Conservation (phyloP, 1,140 invertebrate species). For the Reticulitermes speratus region DNA sequence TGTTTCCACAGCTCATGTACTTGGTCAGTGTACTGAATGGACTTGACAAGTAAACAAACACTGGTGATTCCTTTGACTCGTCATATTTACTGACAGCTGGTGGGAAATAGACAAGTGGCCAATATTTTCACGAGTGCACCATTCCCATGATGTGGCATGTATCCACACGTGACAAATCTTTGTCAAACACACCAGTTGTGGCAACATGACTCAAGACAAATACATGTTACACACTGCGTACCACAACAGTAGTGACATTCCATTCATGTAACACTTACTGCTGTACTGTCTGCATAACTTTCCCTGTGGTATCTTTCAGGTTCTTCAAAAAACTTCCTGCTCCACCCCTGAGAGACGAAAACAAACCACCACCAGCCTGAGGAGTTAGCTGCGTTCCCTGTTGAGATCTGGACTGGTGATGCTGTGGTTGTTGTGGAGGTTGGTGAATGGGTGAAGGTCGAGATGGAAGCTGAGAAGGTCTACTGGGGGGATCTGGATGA, state of each 20-base stretch:
- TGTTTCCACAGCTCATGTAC: too few relatives aligned
- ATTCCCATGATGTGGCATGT: too few relatives aligned
- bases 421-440: constrained; percentile 45
- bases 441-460: constrained; percentile 41
- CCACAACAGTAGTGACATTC: background rate
- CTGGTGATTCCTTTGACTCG: too few relatives aligned
- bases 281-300: constrained; percentile 95
- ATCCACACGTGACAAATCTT: too few relatives aligned
- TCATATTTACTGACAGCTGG: too few relatives aligned
- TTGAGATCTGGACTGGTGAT: constrained; percentile 29
- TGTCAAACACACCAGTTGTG: too few relatives aligned
- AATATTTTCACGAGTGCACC: too few relatives aligned
- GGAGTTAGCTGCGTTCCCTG: background rate
- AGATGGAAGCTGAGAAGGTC: constrained; percentile 12
- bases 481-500: constrained; percentile 22
- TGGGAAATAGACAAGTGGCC: too few relatives aligned
- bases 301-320: constrained; percentile 92
- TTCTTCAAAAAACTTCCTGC: constrained; percentile 89
- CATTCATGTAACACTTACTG: constrained; percentile 64
- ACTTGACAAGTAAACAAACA: too few relatives aligned
- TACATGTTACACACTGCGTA: too few relatives aligned
- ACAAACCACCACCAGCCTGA: constrained; percentile 54
- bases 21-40: too few relatives aligned
- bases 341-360: constrained; percentile 79
- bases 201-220: too few relatives aligned